Conservation (phyloP, 37 sponge, comb jelly and placozoan genomes). For the Hormiphora californensis region DNA sequence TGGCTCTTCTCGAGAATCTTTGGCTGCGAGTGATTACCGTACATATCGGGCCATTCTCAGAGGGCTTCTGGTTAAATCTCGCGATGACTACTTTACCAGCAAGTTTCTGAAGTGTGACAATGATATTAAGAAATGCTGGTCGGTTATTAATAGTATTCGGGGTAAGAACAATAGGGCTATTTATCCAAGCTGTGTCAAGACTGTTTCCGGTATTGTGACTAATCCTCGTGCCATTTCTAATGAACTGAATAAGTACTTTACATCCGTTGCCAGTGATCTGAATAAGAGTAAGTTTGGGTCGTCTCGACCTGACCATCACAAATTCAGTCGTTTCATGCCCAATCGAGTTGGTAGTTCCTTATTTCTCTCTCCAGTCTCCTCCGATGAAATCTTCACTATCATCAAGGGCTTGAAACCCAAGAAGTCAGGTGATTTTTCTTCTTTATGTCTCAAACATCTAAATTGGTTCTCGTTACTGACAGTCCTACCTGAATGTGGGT, state of each 20-base stretch:
- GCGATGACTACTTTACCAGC: background rate
- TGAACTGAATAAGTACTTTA: background rate
- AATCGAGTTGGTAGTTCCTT: background rate
- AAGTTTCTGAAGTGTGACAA: background rate
- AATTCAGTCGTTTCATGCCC: background rate
- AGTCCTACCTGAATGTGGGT: no score
- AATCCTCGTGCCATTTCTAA: background rate
- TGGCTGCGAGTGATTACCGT: background rate
- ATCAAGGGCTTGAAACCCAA: background rate
- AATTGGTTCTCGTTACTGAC: no score
- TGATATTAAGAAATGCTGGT: slow-evolving; percentile 15
- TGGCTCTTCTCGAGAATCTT: background rate
- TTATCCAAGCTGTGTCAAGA: background rate
- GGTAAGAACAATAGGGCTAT: background rate
- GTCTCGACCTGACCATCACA: no score
- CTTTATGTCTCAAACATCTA: background rate
- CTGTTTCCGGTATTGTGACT: background rate
- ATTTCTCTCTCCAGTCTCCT: background rate
- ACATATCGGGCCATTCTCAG: background rate
- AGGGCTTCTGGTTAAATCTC: background rate
- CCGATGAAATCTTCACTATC: background rate
- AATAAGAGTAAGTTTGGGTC: background rate
- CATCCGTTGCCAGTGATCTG: background rate
- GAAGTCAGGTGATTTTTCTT: background rate
- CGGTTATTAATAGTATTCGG: background rate